Base-by-base conservation (phyloP, 1,140 invertebrate genomes). In the Gonioctena quinquepunctata region DNA sequence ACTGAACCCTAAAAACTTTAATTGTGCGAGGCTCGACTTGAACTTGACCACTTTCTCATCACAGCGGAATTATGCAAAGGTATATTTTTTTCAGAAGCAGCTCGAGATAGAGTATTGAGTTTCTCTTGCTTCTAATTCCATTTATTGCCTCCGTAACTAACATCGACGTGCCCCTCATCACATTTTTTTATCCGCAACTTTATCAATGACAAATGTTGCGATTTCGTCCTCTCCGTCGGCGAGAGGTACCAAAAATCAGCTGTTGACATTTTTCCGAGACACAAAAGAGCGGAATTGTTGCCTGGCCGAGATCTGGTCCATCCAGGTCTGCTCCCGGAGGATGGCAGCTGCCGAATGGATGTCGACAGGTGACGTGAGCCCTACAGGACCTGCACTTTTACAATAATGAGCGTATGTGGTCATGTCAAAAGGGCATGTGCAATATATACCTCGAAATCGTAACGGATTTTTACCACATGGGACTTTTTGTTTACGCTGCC, bases 341-440 rank as follows among this genome's bases (percentile, higher is more conserved):
- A 23, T 54, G 3, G 52, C 52, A 54, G 52, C 52, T 54, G 52
- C 52, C 13, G 16, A 54, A 54, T 54, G 18, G 52, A 54, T 54
- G 8, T 18, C 22, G 52, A 54, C 52, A 54, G 52, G 52, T 54
- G 52, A 54, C 52, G 52, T 54, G 52, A 18, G 18, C 13, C 52
- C 18, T 8, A 54, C 18, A 54, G 52, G 52, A 54, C 52, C 52
- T 54, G 52, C 52, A 22, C 50, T 22, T 54, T 22, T 54, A 22
- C 50, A 23, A 54, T 23, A 23, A 21, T 11, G 52, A 19, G 52
- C 22, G 18, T 23, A 23, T 54, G 52, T 23, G 52, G 52, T 54
- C 52, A 23, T 54, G 52, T 54, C 52, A 54, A 54, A 54, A 54
- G 52, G 52, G 52, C 52, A 54, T 54, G 52, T 54, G 52, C 52